Evolutionary conservation across 1,140 invertebrate species (phyloP), one percentile per base, ranked within the genome.

Genomic region (Neotoxoptera formosana): DNA sequence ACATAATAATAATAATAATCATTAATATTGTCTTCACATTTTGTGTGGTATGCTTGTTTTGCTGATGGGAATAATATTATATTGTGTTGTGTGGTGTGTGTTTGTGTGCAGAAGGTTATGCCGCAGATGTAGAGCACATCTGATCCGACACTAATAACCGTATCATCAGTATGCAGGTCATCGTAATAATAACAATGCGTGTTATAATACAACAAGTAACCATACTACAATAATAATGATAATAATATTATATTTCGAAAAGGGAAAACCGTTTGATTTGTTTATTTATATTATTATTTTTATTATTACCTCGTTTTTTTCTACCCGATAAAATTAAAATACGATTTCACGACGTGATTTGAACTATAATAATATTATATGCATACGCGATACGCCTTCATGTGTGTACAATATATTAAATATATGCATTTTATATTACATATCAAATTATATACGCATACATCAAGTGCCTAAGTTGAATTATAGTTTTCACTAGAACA

Each of bases 51-150:
- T 51, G 48, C 87, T n/a, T 88, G n/a, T 88, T 51, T 30, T 30
- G 56, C 34, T 23, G 51, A 60, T 36, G 34, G 9, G 14, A 53
- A 51, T 51, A 51, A 4, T 86, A 48, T 7, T 41, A 41, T 41
- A 41, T 4, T 76, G 11, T 76, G 25, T 8, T 30, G 56, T 60
- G 8, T 60, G 53, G 53, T 60, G 23, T 60, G 25, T 60, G 9
- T 30, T 4, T 67, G 30, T 67, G 14, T 76, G n/a, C n/a, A 76
- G 45, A 86, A 89, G 47, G 47, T 53, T 25, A 90, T 90, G 17
- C 36, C 41, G 81, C 21, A 53, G 76, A 93, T 93, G 81, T 93
- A 53, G 91, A 93, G 91, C 91, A 93, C 91, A 81, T 93, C 76
- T 56, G 76, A 93, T 93, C 91, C 91, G 91, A 56, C 47, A 45